Evolutionary conservation across 2,888 invertebrate genomes (phyloP).

Genomic region (Agonopterix arenella): DNA sequence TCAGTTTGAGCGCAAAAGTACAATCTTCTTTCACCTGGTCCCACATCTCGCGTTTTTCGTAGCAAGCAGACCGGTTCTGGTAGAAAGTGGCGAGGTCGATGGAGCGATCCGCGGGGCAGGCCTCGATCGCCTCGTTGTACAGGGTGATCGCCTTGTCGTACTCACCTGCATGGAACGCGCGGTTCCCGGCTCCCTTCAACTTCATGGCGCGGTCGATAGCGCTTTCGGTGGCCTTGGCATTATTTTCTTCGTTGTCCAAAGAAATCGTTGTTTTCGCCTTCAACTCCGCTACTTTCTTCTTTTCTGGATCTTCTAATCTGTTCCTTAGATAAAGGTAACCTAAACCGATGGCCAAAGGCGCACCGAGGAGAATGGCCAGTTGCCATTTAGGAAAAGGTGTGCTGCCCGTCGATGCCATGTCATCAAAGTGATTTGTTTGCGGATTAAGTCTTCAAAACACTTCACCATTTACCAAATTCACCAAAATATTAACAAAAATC

Average conservation of each 20-base stretch:
- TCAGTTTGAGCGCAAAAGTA: constrained; percentile 87
- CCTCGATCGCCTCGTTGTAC: constrained; percentile 95
- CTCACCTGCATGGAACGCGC: constrained; percentile 88
- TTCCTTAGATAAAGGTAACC: constrained; percentile 86
- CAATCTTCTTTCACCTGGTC: constrained; percentile 92
- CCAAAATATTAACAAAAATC: constrained; percentile 2
- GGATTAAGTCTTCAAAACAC: constrained; percentile 35
- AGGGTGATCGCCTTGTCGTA: constrained; percentile 93
- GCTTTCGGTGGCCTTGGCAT: constrained; percentile 62
- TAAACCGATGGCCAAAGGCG: constrained; percentile 88
- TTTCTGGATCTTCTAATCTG: constrained; percentile 71
- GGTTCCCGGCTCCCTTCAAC: constrained; percentile 93
- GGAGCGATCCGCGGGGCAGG: constrained; percentile 85
- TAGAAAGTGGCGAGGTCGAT: constrained; percentile 92
- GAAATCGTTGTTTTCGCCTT: constrained; percentile 78
- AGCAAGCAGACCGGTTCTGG: constrained; percentile 97
- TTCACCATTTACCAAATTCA: constrained; percentile 46
- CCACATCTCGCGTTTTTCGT: constrained; percentile 93
- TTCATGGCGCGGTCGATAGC: constrained; percentile 85
- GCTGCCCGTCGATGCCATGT: constrained; percentile 72
- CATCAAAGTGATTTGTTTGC: constrained; percentile 16
- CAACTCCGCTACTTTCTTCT: constrained; percentile 68
- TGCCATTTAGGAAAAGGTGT: constrained; percentile 89
- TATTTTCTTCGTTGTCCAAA: constrained; percentile 75
- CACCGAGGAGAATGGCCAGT: constrained; percentile 88